phyloP scores from a whole-genome alignment of 2,113 vertebrate species.

The Corythornis cristatus region DNA sequence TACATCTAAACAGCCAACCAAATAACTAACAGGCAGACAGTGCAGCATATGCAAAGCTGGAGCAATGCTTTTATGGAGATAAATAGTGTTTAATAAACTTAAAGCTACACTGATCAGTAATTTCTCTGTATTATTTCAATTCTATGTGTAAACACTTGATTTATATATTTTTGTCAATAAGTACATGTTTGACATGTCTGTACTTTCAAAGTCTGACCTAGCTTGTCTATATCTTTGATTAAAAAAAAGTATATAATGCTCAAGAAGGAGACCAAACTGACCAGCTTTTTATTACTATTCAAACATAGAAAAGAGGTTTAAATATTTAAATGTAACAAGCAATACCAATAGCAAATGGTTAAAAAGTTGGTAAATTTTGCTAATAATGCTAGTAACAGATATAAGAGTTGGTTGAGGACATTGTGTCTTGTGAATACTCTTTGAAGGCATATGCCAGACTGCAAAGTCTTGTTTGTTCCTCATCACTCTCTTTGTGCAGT shows the following conservation, averaged over 20 bases:
- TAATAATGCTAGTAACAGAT: background rate
- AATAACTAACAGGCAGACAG: background rate
- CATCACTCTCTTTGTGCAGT: background rate
- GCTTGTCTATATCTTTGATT: background rate
- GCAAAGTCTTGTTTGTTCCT: background rate
- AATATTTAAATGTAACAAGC: background rate
- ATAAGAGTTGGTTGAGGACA: background rate
- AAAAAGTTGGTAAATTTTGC: background rate
- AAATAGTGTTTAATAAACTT: background rate
- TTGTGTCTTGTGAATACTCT: background rate
- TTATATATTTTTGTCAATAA: background rate
- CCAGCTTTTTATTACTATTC: background rate
- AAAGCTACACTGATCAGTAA: background rate
- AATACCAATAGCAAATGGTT: background rate
- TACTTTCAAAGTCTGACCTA: background rate
- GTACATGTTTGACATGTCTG: background rate
- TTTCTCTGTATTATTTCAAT: slow-evolving; percentile 3
- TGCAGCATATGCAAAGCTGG: background rate
- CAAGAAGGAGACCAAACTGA: background rate
- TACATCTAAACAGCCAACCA: background rate
- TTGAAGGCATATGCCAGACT: background rate
- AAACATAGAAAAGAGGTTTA: background rate
- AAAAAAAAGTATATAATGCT: background rate
- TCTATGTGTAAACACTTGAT: background rate
- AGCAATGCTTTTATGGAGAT: background rate